Base-by-base conservation (phyloP, 2,113 vertebrate genomes). In the Collichthys lucidus region DNA sequence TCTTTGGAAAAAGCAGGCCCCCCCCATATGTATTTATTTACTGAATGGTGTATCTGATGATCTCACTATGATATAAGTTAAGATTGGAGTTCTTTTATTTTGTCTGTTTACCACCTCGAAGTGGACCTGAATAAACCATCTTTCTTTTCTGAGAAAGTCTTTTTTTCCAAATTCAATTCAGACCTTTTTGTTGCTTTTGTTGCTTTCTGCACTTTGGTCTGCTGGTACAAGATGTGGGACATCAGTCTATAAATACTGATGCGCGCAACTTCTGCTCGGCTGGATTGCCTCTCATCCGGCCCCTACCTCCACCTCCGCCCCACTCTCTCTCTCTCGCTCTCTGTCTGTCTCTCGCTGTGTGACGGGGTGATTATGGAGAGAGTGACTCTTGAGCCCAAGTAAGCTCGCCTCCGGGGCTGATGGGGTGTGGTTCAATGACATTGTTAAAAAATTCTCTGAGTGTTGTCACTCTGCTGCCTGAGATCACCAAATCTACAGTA, bases 361-460 rank as follows among this genome's bases (percentile, higher is more conserved):
- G 87, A 88, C 46, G 46, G 77, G 77, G 80, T 79, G 87, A 87
- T 91, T 86, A 87, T 74, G 72, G 79, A 75, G 74, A 80, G 79
- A 90, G 71, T 63, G 88, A 87, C 86, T 92, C 90, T 86, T 92
- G 84, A 90, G 87, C 80, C 86, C 20, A 17, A 53, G 86, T 85
- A 91, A 92, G 86, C 88, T 81, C 63, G 83, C 80, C 92, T 90
- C 84, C 79, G 11, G 84, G 87, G 79, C 78, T n/a, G 79, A 78
- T 63, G 60, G 69, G 83, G 77, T 84, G 81, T 85, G 82, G 86
- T 78, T 56, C 79, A 29, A 79, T 79, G 84, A 88, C 83, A 86
- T 75, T 88, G 92, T 88, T 86, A 74, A 83, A 82, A 82, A 73
- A 86, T 70, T 81, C 82, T 80, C 72, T n/a, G n/a, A 79, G 80